Conservation (phyloP, 2,797 vertebrate species). For the Sebastes diploproa region DNA sequence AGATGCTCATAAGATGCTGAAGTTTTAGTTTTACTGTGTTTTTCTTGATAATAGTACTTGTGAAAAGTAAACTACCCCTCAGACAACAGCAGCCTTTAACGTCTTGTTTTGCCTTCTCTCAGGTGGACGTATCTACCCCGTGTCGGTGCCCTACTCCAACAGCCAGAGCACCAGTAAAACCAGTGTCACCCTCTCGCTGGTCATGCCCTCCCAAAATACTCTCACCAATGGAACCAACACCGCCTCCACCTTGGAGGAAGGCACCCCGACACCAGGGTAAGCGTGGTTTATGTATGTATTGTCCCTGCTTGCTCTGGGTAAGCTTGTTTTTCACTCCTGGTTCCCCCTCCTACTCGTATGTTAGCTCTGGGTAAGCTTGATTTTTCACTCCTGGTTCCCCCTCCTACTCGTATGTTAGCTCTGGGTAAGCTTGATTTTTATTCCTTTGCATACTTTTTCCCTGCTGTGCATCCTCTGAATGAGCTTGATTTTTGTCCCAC, state of each 20-base stretch:
- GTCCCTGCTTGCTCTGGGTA: background rate
- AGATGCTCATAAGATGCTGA: too few relatives aligned
- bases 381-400: background rate
- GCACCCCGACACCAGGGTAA: slow-evolving; percentile 90
- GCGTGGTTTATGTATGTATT: background rate
- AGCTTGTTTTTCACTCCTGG: background rate
- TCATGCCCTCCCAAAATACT: slow-evolving; percentile 95
- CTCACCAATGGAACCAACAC: slow-evolving; percentile 97
- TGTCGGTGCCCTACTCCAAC: slow-evolving; percentile 95
- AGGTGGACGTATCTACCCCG: slow-evolving; percentile 95
- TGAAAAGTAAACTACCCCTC: too few relatives aligned
- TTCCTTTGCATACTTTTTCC: background rate
- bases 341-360: background rate
- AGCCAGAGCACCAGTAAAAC: slow-evolving; percentile 96
- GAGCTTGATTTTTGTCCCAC: background rate
- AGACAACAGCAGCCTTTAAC: too few relatives aligned
- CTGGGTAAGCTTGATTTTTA: background rate
- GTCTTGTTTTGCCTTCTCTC: background rate
- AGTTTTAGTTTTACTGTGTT: too few relatives aligned
- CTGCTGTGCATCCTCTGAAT: too few relatives aligned
- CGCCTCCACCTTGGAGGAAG: slow-evolving; percentile 92
- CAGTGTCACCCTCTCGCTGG: slow-evolving; percentile 95
- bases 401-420: background rate
- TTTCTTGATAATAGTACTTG: too few relatives aligned
- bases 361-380: background rate